Evolutionary conservation across 1,140 invertebrate genomes (phyloP).

Genomic region (Macrotrachela quadricornifera): DNA sequence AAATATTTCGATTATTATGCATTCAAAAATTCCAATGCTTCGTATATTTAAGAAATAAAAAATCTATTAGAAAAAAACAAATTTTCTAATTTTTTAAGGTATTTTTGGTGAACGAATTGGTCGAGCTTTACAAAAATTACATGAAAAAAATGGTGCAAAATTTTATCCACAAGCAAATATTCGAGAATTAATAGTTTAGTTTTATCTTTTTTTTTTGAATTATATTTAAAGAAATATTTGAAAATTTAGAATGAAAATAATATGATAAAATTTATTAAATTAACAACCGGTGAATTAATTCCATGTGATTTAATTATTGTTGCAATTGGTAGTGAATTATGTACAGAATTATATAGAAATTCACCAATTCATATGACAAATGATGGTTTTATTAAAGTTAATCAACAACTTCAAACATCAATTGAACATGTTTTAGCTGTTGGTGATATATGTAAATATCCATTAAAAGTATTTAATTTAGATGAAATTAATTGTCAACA

Average conservation of each 20-base stretch:
- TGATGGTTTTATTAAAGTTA: conserved; percentile 48
- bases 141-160: conserved; percentile 42
- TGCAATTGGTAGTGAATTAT: conserved; percentile 50
- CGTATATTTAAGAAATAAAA: too few relatives aligned
- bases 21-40: too few relatives aligned
- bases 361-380: conserved; percentile 44
- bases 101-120: conserved; percentile 53
- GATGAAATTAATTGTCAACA: conserved; percentile 52
- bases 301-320: conserved; percentile 57
- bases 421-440: conserved; percentile 55
- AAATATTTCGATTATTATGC: too few relatives aligned
- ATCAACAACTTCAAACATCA: conserved; percentile 53
- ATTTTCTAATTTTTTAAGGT: too few relatives aligned
- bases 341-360: conserved; percentile 54
- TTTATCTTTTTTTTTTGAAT: conserved; percentile 9
- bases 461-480: conserved; percentile 29
- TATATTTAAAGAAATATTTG: too few relatives aligned
- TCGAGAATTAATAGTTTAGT: conserved; percentile 10
- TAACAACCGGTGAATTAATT: conserved; percentile 39
- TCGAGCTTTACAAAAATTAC: conserved; percentile 21
- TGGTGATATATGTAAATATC: conserved; percentile 74
- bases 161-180: conserved; percentile 35
- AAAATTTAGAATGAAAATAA: background rate
- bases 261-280: background rate
- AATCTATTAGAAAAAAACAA: too few relatives aligned